Evolutionary conservation across 92 coral and sea anemone genomes (phyloP), one percentile per base, ranked within the genome.

Genomic region (Zoanthus solanderi): DNA sequence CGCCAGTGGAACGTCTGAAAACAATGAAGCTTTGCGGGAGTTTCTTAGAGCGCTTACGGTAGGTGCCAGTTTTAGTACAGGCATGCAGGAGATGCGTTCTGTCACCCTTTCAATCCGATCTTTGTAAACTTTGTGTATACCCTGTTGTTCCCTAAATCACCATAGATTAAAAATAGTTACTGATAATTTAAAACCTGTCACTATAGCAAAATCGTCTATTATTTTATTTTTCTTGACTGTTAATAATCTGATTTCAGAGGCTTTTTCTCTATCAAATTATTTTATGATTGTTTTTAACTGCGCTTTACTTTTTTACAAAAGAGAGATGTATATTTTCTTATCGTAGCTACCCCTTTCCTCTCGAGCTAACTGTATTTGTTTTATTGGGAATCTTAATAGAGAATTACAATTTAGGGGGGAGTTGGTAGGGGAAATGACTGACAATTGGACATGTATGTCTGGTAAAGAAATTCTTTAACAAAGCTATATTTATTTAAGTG

Each of bases 401-500:
- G 31, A 16, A 8, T 8, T 61, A 17, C 69, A n/a, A 16, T 45
- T 44, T 13, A 44, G 71, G 72, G 52, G 9, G 75, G 45, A 56
- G 60, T 66, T 2, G 7, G 58, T 80, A 17, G 37, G 75, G 44
- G 73, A 65, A 66, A 42, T 65, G n/a, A 16, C 18, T 63, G 9
- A 29, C 34, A 63, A 61, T 42, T 18, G 8, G 42, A 29, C 9
- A 9, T 16, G 74, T 45, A 44, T 81, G 45, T 81, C 85, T 81
- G 47, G 71, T 23, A 81, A 81, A 81, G 85, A 66, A 46, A 81
- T 66, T 81, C 29, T 65, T 63, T 23, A 13, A 47, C 68, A 23
- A 63, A 58, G 0, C 45, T 81, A 81, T 81, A 81, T 81, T 81
- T 81, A 81, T 81, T 81, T 66, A 60, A 50, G 17, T 81, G 57